Percentiles rank a stretch among this genome's conserved stretches.
phyloP scores from a whole-genome alignment of 2,113 vertebrate genomes.

The Alosa alosa region DNA sequence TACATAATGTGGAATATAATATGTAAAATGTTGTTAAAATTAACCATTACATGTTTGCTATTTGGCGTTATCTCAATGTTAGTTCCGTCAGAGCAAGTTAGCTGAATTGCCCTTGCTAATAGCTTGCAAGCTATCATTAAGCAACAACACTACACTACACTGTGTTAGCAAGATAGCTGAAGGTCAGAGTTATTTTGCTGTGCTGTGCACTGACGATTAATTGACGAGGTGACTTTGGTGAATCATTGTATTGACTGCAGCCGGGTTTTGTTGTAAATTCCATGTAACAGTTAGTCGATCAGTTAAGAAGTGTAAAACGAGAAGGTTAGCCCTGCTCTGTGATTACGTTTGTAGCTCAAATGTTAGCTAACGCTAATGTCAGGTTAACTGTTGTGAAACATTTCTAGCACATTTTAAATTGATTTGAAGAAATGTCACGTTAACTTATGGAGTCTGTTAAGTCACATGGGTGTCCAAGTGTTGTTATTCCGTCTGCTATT shows the following conservation, averaged over 20 bases:
- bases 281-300: neutral
- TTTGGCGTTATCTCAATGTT: neutral
- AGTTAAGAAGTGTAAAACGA: neutral
- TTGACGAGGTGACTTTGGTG: neutral
- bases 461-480: neutral
- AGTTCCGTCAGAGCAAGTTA: neutral
- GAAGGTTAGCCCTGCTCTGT: neutral
- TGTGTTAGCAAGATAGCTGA: slow-evolving; percentile 7
- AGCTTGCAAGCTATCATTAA: neutral
- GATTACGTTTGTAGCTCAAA: neutral
- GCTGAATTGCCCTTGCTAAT: neutral
- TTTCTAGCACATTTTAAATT: neutral
- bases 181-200: neutral
- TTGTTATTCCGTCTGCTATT: neutral
- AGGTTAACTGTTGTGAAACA: neutral
- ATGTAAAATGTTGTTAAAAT: too few relatives aligned
- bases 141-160: neutral
- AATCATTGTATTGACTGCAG: neutral
- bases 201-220: neutral
- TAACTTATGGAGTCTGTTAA: neutral
- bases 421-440: neutral
- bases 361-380: neutral
- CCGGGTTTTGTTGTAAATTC: neutral
- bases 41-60: too few relatives aligned
- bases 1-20: too few relatives aligned